phyloP scores from a whole-genome alignment of 2,797 vertebrate species.

The Siniperca scherzeri region DNA sequence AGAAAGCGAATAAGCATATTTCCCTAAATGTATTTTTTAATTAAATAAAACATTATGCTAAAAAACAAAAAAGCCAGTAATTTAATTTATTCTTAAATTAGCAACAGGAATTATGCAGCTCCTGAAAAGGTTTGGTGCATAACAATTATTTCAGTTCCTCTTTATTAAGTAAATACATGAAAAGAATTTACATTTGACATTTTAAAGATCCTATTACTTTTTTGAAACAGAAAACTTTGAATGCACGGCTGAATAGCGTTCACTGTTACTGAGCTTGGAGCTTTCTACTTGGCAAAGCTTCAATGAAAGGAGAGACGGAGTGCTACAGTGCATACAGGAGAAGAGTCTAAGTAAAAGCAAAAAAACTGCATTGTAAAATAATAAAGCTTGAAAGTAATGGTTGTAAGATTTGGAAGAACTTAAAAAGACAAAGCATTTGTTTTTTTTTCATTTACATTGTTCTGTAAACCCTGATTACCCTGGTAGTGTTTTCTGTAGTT shows the following conservation, averaged over 20 bases:
- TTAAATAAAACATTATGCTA: too few species aligned
- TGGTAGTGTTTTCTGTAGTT: background rate
- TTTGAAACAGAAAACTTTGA: background rate
- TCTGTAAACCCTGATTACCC: too few species aligned
- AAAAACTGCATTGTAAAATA: background rate
- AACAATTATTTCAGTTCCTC: background rate
- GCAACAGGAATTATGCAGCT: background rate
- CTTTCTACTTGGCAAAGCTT: background rate
- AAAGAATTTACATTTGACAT: background rate
- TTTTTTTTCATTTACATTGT: background rate
- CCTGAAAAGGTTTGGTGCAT: background rate
- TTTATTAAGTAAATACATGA: background rate
- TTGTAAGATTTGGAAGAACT: background rate
- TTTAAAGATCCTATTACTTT: too few species aligned
- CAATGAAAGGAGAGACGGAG: background rate
- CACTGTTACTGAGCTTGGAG: background rate
- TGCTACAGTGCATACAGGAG: background rate
- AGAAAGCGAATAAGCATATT: background rate
- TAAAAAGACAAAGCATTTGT: background rate
- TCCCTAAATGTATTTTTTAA: background rate
- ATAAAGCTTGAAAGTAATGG: background rate
- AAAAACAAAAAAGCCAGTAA: background rate
- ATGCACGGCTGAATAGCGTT: background rate
- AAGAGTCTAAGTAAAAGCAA: background rate
- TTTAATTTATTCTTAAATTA: background rate